Percentiles rank a stretch among this genome's conserved stretches.
phyloP scores from a whole-genome alignment of 2,797 vertebrate genomes.

The Perodicticus potto region DNA sequence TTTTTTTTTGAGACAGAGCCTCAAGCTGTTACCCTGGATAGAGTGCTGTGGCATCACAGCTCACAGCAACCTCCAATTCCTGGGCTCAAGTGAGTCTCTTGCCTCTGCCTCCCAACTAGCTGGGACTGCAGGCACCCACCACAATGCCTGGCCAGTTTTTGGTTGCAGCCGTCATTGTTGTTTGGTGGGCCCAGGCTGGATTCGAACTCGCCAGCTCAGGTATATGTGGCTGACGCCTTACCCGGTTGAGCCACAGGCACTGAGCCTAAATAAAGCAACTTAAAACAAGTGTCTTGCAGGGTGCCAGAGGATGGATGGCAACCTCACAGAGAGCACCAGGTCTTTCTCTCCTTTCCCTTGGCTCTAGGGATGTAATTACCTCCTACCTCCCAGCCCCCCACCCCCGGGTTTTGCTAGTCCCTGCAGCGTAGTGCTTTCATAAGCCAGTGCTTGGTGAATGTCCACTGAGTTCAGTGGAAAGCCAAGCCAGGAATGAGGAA shows the following conservation, averaged over 20 bases:
- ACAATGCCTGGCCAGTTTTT: too few species aligned
- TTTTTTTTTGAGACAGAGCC: neutral
- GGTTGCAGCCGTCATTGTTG: too few species aligned
- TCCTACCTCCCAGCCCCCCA: fast-evolving
- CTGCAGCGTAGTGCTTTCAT: neutral
- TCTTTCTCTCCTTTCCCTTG: neutral
- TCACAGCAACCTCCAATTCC: too few species aligned
- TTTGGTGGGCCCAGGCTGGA: too few species aligned
- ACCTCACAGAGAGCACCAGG: neutral
- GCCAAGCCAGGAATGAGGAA: constrained; percentile 1
- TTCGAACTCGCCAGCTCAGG: too few species aligned
- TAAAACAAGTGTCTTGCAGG: neutral
- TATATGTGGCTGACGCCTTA: too few species aligned
- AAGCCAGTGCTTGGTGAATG: neutral
- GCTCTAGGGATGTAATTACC: neutral
- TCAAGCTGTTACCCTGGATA: too few species aligned
- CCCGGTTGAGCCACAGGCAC: too few species aligned
- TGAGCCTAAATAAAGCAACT: neutral
- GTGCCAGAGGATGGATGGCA: neutral
- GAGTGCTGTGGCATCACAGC: too few species aligned
- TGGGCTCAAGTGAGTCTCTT: too few species aligned
- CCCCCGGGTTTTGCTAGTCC: neutral
- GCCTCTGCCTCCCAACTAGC: too few species aligned
- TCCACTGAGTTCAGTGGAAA: constrained; percentile 30
- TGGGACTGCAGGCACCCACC: too few species aligned